Evolutionary conservation across 2,888 invertebrate species (phyloP).

Genomic region (Cataglyphis rosenhaueri): DNA sequence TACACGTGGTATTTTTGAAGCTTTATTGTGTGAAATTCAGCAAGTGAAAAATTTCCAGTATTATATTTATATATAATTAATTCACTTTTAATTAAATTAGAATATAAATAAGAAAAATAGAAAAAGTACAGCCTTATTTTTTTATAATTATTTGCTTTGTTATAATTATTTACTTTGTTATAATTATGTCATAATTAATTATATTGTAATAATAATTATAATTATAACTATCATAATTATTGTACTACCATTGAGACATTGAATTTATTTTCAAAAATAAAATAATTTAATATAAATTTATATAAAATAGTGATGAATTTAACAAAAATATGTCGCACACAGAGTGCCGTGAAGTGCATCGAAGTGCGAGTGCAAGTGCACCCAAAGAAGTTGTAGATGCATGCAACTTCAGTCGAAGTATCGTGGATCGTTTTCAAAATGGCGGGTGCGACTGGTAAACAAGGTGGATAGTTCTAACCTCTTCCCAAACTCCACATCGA

Average conservation of each 20-base stretch:
- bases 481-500: slow-evolving; percentile 63
- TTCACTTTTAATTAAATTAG: background rate
- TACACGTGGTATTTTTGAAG: background rate
- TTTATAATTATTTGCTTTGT: too few relatives aligned
- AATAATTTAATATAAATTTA: too few relatives aligned
- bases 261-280: background rate
- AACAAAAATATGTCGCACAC: background rate
- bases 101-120: background rate
- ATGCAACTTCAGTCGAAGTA: background rate
- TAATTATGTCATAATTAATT: background rate
- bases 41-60: background rate
- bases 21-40: background rate
- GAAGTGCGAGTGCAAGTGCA: background rate
- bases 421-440: slow-evolving; percentile 75
- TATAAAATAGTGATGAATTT: background rate
- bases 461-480: slow-evolving; percentile 81
- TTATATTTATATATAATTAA: background rate
- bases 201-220: background rate
- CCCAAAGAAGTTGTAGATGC: background rate
- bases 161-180: too few relatives aligned
- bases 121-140: background rate
- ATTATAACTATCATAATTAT: background rate
- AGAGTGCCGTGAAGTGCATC: background rate
- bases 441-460: slow-evolving; percentile 81
- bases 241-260: too few relatives aligned